phyloP scores from a whole-genome alignment of 2,797 vertebrate genomes.

The Merluccius polli region DNA sequence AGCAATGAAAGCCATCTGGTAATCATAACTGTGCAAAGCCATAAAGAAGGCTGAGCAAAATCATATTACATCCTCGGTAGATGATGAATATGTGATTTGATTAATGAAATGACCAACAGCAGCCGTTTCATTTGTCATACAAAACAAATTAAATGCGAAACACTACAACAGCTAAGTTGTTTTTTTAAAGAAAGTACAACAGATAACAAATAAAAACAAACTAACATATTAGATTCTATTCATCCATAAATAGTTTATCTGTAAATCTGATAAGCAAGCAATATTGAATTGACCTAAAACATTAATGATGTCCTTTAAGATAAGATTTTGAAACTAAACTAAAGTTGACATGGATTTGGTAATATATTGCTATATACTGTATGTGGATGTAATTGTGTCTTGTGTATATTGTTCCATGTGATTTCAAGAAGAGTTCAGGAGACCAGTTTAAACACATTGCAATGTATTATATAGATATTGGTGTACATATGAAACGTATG shows the following conservation, averaged over 20 bases:
- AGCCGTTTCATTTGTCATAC: constrained; percentile 75
- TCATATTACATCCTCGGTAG: constrained; percentile 68
- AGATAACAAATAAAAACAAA: constrained; percentile 28
- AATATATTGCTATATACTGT: background rate
- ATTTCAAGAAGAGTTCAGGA: background rate
- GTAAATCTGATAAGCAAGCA: background rate
- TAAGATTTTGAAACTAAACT: background rate
- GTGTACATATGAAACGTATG: background rate
- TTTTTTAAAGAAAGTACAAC: background rate
- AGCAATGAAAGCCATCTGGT: constrained; percentile 54
- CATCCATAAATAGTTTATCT: background rate
- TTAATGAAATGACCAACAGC: constrained; percentile 78
- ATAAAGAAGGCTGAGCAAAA: constrained; percentile 58
- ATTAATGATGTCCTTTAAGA: background rate
- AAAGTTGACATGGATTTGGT: background rate
- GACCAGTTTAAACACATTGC: background rate
- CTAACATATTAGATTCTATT: background rate
- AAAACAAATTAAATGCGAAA: constrained; percentile 68
- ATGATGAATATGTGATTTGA: constrained; percentile 67
- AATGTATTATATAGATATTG: background rate
- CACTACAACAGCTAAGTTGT: constrained; percentile 50
- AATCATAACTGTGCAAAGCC: constrained; percentile 51
- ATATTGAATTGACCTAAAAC: background rate
- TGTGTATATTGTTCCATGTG: background rate
- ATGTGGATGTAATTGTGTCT: background rate